Evolutionary conservation across 2,888 invertebrate species (phyloP).

Genomic region (Cerceris ruficornis): DNA sequence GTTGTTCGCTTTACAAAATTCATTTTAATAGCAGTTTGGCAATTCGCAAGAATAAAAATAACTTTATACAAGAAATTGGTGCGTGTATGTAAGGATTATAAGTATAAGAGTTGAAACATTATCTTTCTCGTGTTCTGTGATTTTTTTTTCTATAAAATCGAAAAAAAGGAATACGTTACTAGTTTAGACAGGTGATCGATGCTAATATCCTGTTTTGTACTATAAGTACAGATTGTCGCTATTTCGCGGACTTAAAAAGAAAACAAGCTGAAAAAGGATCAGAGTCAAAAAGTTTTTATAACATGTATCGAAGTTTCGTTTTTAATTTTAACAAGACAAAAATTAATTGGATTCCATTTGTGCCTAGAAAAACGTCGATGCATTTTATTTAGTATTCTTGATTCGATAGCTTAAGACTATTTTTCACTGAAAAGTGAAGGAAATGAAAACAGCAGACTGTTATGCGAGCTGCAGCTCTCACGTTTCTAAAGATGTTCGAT

Average conservation of each 20-base stretch:
- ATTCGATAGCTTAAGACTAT: constrained; percentile 42
- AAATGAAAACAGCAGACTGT: constrained; percentile 58
- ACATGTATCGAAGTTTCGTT: constrained; percentile 37
- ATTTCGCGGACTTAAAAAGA: constrained; percentile 26
- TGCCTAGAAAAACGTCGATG: constrained; percentile 62
- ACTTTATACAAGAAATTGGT: constrained; percentile 13
- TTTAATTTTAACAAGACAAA: constrained; percentile 31
- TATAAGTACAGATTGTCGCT: constrained; percentile 27
- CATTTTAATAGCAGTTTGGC: neutral
- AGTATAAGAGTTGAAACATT: constrained; percentile 5
- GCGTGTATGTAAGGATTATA: constrained; percentile 4
- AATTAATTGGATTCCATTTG: constrained; percentile 62
- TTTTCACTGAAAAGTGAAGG: constrained; percentile 49
- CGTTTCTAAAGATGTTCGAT: constrained; percentile 66
- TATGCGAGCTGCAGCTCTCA: constrained; percentile 67
- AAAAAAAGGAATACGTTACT: constrained; percentile 4
- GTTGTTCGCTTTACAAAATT: neutral
- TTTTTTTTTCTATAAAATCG: constrained; percentile 8
- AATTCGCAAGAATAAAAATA: neutral
- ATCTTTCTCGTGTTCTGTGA: constrained; percentile 9
- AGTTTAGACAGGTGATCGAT: constrained; percentile 11
- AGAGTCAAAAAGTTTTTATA: constrained; percentile 25
- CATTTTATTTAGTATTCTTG: constrained; percentile 59
- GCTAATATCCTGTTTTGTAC: constrained; percentile 15
- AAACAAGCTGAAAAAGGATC: neutral